Evolutionary conservation across 2,888 invertebrate genomes (phyloP).

Genomic region (Acronicta leporina): DNA sequence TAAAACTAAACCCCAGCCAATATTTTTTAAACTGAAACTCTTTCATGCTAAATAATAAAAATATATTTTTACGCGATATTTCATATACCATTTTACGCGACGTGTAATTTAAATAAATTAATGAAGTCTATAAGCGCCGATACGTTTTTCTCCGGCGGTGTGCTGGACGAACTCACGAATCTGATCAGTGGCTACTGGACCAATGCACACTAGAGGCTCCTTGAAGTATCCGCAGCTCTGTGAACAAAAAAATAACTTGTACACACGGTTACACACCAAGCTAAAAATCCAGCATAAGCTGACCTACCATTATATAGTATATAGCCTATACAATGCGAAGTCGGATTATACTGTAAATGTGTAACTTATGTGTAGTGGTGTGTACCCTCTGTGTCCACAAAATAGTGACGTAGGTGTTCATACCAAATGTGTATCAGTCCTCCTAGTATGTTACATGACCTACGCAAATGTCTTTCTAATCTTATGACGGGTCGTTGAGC

Average conservation of each 20-base stretch:
- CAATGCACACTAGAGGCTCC: constrained; percentile 96
- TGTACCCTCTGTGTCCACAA: too few relatives aligned
- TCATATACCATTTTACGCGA: constrained; percentile 45
- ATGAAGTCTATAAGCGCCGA: constrained; percentile 90
- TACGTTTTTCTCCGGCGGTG: constrained; percentile 94
- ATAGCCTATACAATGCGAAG: too few relatives aligned
- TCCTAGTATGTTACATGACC: too few relatives aligned
- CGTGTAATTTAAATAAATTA: constrained; percentile 60
- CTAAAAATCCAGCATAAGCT: too few relatives aligned
- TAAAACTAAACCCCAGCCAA: constrained; percentile 25
- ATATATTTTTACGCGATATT: not conserved
- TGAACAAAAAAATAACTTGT: constrained; percentile 3
- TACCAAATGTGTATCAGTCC: too few relatives aligned
- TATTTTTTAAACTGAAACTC: not conserved
- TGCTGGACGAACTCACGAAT: constrained; percentile 92
- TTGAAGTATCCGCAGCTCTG: constrained; percentile 97
- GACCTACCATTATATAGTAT: too few relatives aligned
- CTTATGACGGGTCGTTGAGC: too few relatives aligned
- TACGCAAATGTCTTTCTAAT: too few relatives aligned
- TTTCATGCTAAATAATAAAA: not conserved
- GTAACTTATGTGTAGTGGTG: too few relatives aligned
- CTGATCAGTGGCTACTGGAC: constrained; percentile 94
- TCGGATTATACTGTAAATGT: too few relatives aligned
- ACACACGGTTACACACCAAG: too few relatives aligned
- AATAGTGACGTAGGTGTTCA: too few relatives aligned